phyloP scores from a whole-genome alignment of 2,888 invertebrate genomes.

The Pyrochroa serraticornis region DNA sequence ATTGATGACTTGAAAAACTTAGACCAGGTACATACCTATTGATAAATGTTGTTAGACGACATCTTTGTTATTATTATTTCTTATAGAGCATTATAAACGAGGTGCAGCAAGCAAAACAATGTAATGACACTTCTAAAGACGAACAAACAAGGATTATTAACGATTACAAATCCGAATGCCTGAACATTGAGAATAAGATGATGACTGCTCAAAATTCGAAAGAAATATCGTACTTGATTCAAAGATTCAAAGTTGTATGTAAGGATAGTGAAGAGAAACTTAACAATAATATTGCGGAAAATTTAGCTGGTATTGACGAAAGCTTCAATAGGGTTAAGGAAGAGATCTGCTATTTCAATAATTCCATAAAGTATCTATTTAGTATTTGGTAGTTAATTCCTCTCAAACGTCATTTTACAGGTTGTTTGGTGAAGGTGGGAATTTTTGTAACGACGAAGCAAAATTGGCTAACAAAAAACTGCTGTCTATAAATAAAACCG shows the following conservation, averaged over 20 bases:
- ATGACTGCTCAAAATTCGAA: conserved; percentile 2
- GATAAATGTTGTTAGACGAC: not conserved
- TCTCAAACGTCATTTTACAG: conserved; percentile 31
- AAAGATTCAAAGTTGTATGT: not conserved
- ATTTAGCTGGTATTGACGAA: not conserved
- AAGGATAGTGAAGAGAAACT: not conserved
- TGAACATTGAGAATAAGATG: conserved; percentile 10
- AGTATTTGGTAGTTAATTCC: too few relatives aligned
- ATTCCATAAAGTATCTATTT: conserved; percentile 4
- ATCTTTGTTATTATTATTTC: not conserved
- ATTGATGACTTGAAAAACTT: conserved; percentile 33
- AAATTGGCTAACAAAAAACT: conserved; percentile 37
- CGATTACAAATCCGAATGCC: not conserved
- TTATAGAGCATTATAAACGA: conserved; percentile 2
- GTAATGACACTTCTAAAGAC: not conserved
- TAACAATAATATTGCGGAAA: not conserved
- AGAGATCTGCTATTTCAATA: conserved; percentile 6
- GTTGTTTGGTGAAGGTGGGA: conserved; percentile 48
- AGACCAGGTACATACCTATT: conserved; percentile 23
- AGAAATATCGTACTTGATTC: conserved; percentile 3
- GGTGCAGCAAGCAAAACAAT: not conserved
- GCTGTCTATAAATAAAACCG: conserved; percentile 41
- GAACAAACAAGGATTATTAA: not conserved
- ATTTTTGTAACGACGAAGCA: conserved; percentile 42
- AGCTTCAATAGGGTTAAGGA: not conserved